Evolutionary conservation across 1,140 invertebrate genomes (phyloP).

Genomic region (Caerostris darwini): DNA sequence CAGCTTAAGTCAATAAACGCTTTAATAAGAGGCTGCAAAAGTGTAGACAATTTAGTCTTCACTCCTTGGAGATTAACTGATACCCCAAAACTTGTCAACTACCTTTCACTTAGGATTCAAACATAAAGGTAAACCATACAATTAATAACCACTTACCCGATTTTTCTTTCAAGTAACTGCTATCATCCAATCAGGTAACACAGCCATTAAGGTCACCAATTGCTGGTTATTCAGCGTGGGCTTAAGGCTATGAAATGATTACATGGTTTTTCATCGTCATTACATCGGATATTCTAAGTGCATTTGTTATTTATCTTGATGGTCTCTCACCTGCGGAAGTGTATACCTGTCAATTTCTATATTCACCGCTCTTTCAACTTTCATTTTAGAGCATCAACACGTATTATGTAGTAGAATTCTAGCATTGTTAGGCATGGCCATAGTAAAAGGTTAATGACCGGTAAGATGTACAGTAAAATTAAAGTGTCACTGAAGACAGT

Average conservation of each 20-base stretch:
- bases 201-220: conserved; percentile 43
- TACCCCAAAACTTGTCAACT: conserved; percentile 36
- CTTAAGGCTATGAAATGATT: conserved; percentile 36
- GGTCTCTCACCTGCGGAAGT: conserved; percentile 30
- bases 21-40: neutral
- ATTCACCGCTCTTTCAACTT: neutral
- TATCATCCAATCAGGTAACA: conserved; percentile 52
- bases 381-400: neutral
- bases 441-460: neutral
- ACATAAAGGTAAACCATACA: conserved; percentile 6
- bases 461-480: too few species aligned
- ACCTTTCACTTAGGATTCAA: conserved; percentile 40
- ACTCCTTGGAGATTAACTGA: neutral
- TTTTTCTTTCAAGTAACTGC: neutral
- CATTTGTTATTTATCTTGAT: neutral
- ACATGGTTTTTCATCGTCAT: conserved; percentile 23
- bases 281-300: neutral
- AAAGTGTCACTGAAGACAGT: too few species aligned
- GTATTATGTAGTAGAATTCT: neutral
- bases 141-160: conserved; percentile 48
- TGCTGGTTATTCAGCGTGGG: neutral
- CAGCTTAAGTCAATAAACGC: neutral
- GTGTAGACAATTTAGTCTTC: conserved; percentile 6
- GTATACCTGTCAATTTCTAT: conserved; percentile 15
- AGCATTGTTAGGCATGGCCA: neutral